phyloP scores from a whole-genome alignment of 2,888 invertebrate species.

The Adelphocoris suturalis region DNA sequence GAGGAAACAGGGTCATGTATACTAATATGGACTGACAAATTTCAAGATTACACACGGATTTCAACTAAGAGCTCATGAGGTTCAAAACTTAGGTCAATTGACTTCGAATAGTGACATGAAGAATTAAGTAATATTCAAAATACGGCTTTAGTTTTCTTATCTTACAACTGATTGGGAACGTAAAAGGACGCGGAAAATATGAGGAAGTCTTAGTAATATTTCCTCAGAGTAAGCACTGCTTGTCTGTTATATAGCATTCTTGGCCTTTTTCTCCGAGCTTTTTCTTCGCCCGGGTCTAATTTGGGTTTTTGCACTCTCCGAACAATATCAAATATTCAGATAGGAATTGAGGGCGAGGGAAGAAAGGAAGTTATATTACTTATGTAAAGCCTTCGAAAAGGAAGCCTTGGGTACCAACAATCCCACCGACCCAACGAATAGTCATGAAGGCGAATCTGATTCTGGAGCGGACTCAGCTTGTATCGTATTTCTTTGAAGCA shows the following conservation, averaged over 20 bases:
- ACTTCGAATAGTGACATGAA: background rate
- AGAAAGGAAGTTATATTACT: conserved; percentile 8
- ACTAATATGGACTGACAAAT: too few species aligned
- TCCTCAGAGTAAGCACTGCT: conserved; percentile 19
- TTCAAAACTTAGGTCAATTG: too few species aligned
- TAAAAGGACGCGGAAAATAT: background rate
- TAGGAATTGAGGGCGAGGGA: conserved; percentile 11
- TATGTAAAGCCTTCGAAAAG: conserved; percentile 43
- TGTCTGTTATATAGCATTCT: background rate
- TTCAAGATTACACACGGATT: too few species aligned
- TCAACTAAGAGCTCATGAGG: too few species aligned
- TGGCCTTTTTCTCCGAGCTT: background rate
- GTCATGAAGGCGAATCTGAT: conserved; percentile 18
- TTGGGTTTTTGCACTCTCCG: conserved; percentile 35
- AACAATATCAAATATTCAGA: conserved; percentile 50
- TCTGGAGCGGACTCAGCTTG: background rate
- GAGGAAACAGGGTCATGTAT: too few species aligned
- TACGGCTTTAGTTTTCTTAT: too few species aligned
- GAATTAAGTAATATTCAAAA: background rate
- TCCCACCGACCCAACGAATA: background rate
- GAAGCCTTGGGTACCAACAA: background rate
- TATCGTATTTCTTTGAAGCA: conserved; percentile 15
- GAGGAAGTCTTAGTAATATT: background rate
- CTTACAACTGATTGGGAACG: background rate
- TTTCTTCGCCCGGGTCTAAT: conserved; percentile 11